Base-by-base conservation (phyloP, 2,888 invertebrate genomes). In the Cyrtodaria siliqua region DNA sequence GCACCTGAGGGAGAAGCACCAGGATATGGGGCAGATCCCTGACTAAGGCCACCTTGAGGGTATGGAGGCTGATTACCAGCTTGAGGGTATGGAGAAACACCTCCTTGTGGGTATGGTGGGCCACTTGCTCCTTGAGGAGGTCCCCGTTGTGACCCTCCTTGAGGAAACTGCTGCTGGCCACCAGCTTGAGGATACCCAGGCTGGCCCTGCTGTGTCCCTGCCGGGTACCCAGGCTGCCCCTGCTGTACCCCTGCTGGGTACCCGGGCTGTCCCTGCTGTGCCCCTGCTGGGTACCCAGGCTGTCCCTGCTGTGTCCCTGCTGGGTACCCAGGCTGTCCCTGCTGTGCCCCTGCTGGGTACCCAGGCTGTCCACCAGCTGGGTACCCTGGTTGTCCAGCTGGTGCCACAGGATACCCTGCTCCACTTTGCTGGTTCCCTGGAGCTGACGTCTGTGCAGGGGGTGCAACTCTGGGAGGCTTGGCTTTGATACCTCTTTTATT, bases 401-500 rank as follows among this genome's bases (percentile, higher is more conserved):
- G 47, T 3, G 44, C 6, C 20, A 53, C 40, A 38, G 26, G 49
- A 33, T 20, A 55, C 38, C 40, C 53, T 57, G 24, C 42, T n/a
- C n/a, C n/a, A n/a, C n/a, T n/a, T n/a, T n/a, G n/a, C 23, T 52
- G 49, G n/a, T 18, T 50, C n/a, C 27, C 57, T n/a, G 60, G 23
- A 14, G 40, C 49, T 16, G 40, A 40, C 26, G 55, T 50, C 29
- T 49, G 29, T 16, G 20, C 47, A 26, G 40, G 23, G 1, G 49
- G 50, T 23, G 42, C 24, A 9, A 33, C 49, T 47, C 72, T 62
- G n/a, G 64, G 74, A 12, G 79, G 71, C 49, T 84, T 83, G 18
- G 92, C 91, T 53, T 82, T 76, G 29, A 91, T 84, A 2, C 85
- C 83, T 4, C 83, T 69, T 27, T 83, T 86, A 80, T 93, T 93